phyloP scores from a whole-genome alignment of 2,113 vertebrate species.

The Oxyruncus cristatus region DNA sequence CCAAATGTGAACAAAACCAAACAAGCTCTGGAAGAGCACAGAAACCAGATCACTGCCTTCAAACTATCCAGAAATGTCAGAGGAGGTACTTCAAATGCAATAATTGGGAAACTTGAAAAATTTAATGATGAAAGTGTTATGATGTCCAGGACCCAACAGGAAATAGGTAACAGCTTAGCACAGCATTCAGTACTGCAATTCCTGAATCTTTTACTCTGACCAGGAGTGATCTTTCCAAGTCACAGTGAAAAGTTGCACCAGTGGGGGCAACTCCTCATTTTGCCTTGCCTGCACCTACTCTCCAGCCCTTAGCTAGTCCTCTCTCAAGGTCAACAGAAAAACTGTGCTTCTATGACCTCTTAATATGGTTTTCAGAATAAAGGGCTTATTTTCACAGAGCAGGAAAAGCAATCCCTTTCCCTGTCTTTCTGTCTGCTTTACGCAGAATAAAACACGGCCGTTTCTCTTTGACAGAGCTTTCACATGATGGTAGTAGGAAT shows the following conservation, averaged over 20 bases:
- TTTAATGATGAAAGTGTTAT: not conserved
- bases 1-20: not conserved
- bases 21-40: not conserved
- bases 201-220: not conserved
- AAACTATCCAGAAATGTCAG: not conserved
- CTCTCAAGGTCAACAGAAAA: not conserved
- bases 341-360: not conserved
- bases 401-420: not conserved
- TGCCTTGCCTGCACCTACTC: not conserved
- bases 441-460: not conserved
- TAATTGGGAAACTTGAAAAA: not conserved
- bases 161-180: not conserved
- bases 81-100: not conserved
- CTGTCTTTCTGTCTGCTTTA: not conserved
- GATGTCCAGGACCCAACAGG: not conserved
- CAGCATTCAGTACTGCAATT: not conserved
- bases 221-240: not conserved
- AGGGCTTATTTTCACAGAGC: not conserved
- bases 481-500: not conserved
- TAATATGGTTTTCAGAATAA: not conserved
- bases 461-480: not conserved
- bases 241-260: not conserved
- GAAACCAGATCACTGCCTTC: not conserved
- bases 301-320: not conserved
- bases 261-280: not conserved